These are phyloP conservation scores for Miichthys miiuy DNA, from an alignment of 2,797 vertebrate species.

Conservation along the genomic window DNA sequence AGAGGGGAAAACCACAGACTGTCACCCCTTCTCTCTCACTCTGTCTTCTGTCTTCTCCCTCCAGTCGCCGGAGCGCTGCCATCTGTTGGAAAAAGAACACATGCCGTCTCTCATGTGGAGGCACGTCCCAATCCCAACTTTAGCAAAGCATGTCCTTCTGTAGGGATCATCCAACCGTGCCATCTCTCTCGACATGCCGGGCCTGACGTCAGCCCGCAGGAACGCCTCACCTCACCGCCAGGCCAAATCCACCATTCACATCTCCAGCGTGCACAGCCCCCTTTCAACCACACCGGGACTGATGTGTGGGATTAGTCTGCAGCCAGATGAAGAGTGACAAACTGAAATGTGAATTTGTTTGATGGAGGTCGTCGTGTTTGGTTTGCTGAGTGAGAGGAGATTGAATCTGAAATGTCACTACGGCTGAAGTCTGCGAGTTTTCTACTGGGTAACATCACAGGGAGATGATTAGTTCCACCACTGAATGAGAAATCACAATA, in stretches of 20 bases:
- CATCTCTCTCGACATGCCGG: constrained; percentile 58
- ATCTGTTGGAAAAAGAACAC: constrained; percentile 79
- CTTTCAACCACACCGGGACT: not conserved
- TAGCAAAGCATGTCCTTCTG: constrained; percentile 73
- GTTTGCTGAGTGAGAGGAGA: constrained; percentile 54
- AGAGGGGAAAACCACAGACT: constrained; percentile 48
- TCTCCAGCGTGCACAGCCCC: constrained; percentile 1
- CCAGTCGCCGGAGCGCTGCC: constrained; percentile 69
- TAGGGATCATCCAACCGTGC: constrained; percentile 54
- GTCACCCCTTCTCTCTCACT: constrained; percentile 26
- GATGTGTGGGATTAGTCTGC: constrained; percentile 39
- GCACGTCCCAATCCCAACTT: constrained; percentile 71
- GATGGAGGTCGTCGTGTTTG: constrained; percentile 17
- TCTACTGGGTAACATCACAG: constrained; percentile 1
- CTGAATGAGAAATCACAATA: constrained; percentile 26
- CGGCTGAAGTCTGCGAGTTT: constrained; percentile 16
- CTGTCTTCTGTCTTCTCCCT: constrained; percentile 55
- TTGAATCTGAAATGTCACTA: constrained; percentile 51
- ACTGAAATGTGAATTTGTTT: constrained; percentile 40
- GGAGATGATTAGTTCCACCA: constrained; percentile 41
- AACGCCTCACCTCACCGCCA: constrained; percentile 34
- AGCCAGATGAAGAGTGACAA: constrained; percentile 44
- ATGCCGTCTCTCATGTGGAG: constrained; percentile 76
- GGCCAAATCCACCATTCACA: constrained; percentile 41
- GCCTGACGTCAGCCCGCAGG: constrained; percentile 69